These are phyloP conservation scores for Trichopria drosophilae DNA, from an alignment of 2,888 invertebrate species.

Conservation along the genomic window DNA sequence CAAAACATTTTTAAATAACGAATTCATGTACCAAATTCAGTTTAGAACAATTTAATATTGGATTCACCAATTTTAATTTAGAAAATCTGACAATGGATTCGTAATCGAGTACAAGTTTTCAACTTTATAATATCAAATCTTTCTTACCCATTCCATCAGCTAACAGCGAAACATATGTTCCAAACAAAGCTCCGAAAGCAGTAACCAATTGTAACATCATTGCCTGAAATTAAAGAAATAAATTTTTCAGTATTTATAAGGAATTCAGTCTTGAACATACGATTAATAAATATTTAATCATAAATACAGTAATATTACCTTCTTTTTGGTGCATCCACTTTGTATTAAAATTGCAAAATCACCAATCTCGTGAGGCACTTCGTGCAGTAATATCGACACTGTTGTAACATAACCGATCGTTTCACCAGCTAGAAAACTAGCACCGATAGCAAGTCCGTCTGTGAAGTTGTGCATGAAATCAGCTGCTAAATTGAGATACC, in stretches of 20 bases:
- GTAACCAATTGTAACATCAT: constrained; percentile 93
- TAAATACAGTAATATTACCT: constrained; percentile 60
- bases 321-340: constrained; percentile 89
- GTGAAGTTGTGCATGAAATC: constrained; percentile 99
- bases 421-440: constrained; percentile 91
- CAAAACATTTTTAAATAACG: too few relatives aligned
- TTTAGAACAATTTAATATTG: too few relatives aligned
- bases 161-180: constrained; percentile 85
- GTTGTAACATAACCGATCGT: constrained; percentile 89
- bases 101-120: constrained; percentile 1
- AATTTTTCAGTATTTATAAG: constrained; percentile 1
- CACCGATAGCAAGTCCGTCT: constrained; percentile 98
- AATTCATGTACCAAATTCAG: too few relatives aligned
- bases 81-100: not conserved
- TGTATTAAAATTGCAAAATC: constrained; percentile 98
- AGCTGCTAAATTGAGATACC: constrained; percentile 95
- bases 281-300: constrained; percentile 8
- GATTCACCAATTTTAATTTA: not conserved
- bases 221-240: constrained; percentile 63
- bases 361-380: constrained; percentile 99
- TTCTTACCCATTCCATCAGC: constrained; percentile 69
- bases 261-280: constrained; percentile 7
- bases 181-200: constrained; percentile 91
- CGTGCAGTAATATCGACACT: constrained; percentile 93
- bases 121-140: constrained; percentile 10